A percentile compares a stretch with the other conserved stretches of the same genome.
phyloP scores from a whole-genome alignment of 2,797 vertebrate species.

The Loris lydekkerianus region DNA sequence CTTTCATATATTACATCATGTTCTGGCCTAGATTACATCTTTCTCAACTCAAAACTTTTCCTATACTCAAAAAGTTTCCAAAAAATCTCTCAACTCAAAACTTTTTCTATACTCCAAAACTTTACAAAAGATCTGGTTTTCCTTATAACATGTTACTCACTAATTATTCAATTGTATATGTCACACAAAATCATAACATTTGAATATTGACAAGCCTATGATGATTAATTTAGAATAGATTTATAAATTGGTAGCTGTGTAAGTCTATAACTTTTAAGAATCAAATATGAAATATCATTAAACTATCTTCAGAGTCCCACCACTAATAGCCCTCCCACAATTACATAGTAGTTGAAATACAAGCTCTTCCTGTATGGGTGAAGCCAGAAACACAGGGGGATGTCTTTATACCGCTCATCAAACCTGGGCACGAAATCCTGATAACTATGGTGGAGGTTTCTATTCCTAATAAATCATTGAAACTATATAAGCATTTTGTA shows the following conservation, averaged over 20 bases:
- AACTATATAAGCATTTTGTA: neutral
- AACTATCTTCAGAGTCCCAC: neutral
- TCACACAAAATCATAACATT: neutral
- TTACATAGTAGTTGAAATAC: neutral
- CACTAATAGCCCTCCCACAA: neutral
- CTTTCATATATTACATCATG: neutral
- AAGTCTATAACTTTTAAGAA: slow-evolving; percentile 1
- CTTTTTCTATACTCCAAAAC: neutral
- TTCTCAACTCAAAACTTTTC: neutral
- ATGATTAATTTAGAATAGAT: neutral
- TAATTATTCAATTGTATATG: neutral
- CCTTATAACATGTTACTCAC: neutral
- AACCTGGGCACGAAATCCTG: neutral
- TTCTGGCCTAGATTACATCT: neutral
- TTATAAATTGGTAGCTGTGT: neutral
- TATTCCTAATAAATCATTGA: neutral
- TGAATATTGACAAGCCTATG: neutral
- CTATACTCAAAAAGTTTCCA: neutral
- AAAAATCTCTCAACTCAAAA: neutral
- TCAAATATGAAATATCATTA: neutral
- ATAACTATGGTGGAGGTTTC: neutral
- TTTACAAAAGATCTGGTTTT: neutral
- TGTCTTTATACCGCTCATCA: neutral
- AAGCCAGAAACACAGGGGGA: neutral
- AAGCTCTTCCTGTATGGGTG: neutral